phyloP scores from a whole-genome alignment of 2,888 invertebrate genomes.

The Apotomis betuletana region DNA sequence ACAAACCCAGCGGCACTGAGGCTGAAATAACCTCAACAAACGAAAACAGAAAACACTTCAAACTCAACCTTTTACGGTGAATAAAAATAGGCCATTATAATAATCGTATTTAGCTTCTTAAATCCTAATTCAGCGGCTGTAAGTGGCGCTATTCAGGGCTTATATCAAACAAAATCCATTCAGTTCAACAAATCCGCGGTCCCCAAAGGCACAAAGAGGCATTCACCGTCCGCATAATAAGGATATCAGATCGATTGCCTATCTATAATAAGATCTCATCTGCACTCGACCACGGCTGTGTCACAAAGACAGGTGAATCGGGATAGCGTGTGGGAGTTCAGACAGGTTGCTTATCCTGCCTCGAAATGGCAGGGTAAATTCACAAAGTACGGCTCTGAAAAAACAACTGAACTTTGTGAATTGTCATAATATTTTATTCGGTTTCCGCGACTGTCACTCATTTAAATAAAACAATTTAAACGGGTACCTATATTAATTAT shows the following conservation, averaged over 20 bases:
- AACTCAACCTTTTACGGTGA: not conserved
- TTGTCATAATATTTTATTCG: no score
- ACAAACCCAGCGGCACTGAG: no score
- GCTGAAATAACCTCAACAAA: not conserved
- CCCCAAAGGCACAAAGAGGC: conserved; percentile 32
- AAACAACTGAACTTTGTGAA: no score
- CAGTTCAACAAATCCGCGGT: conserved; percentile 15
- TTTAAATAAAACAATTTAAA: no score
- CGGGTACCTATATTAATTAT: no score
- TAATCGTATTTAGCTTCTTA: not conserved
- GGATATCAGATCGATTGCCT: conserved; percentile 44
- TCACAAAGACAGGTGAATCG: conserved; percentile 45
- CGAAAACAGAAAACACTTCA: not conserved
- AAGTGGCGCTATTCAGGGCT: conserved; percentile 36
- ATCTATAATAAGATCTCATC: conserved; percentile 70
- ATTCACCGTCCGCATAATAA: conserved; percentile 37
- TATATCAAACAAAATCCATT: conserved; percentile 40
- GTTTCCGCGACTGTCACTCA: no score
- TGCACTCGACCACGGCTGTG: conserved; percentile 57
- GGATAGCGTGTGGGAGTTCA: not conserved
- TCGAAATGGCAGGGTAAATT: not conserved
- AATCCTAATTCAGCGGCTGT: conserved; percentile 1
- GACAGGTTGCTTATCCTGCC: not conserved
- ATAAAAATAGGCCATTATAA: not conserved
- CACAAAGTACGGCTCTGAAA: not conserved